Percentiles rank a stretch among this genome's conserved stretches.
Evolutionary conservation across 1,140 invertebrate species (phyloP).

Genomic region (Aplysia californica): DNA sequence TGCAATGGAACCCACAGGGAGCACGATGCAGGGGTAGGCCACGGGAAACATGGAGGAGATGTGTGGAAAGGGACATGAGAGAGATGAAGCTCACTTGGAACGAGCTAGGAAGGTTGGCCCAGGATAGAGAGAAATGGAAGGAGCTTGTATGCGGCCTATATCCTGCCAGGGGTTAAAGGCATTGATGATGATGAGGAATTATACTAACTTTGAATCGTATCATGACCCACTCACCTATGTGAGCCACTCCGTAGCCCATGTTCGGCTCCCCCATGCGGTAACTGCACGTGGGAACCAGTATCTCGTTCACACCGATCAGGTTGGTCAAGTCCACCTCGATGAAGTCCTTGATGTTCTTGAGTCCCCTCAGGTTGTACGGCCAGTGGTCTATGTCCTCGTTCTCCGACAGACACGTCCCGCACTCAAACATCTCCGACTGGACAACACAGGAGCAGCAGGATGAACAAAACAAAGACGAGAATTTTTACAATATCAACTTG

Average conservation of each 20-base stretch:
- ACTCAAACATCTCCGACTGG: constrained; percentile 47
- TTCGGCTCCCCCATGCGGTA: constrained; percentile 90
- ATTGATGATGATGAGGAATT: no score
- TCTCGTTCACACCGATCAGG: constrained; percentile 71
- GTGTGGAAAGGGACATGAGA: no score
- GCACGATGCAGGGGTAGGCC: no score
- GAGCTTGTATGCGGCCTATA: no score
- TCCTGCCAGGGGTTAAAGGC: no score
- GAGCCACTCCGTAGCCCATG: constrained; percentile 86
- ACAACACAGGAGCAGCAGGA: no score
- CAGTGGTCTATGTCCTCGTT: constrained; percentile 49
- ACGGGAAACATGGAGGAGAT: no score
- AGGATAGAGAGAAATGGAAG: background rate
- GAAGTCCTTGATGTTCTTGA: constrained; percentile 38
- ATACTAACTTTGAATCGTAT: background rate
- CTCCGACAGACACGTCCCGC: constrained; percentile 54
- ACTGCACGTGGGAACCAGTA: constrained; percentile 91
- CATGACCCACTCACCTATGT: constrained; percentile 77
- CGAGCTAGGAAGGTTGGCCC: no score
- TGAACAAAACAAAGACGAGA: no score
- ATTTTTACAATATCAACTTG: no score
- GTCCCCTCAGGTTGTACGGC: constrained; percentile 45
- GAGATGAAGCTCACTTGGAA: no score
- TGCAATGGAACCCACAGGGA: no score
- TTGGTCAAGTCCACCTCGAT: constrained; percentile 46